Evolutionary conservation across 2,113 vertebrate genomes (phyloP).

Genomic region (Manacus vitellinus): DNA sequence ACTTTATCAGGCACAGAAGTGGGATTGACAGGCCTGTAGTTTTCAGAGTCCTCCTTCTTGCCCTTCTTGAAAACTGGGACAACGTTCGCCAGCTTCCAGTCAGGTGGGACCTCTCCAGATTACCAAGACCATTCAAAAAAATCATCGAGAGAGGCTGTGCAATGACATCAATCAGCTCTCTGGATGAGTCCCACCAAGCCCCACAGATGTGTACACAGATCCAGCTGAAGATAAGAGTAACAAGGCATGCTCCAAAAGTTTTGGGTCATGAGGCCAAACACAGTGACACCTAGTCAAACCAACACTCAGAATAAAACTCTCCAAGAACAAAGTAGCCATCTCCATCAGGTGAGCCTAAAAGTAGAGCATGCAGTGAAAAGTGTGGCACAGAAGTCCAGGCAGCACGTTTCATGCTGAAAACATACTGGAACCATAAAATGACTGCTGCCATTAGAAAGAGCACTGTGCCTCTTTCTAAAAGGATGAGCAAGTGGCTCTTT

Average conservation of each 20-base stretch:
- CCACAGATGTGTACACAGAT: not conserved
- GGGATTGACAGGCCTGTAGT: not conserved
- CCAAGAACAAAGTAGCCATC: not conserved
- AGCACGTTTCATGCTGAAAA: not conserved
- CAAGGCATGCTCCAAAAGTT: not conserved
- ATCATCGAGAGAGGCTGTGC: not conserved
- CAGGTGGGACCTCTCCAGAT: not conserved
- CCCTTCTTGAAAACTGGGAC: not conserved
- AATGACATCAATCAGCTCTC: not conserved
- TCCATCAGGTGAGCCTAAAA: not conserved
- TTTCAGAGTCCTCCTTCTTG: not conserved
- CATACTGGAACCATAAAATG: not conserved
- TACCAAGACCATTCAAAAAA: not conserved
- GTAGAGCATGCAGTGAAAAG: not conserved
- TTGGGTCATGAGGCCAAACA: not conserved
- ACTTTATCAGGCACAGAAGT: not conserved
- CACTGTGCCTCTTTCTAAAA: not conserved
- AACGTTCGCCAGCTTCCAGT: not conserved
- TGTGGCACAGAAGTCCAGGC: rapidly evolving
- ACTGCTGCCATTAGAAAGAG: not conserved
- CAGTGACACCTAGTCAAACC: not conserved
- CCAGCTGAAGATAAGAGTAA: not conserved
- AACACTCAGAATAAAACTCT: not conserved
- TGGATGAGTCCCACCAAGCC: not conserved
- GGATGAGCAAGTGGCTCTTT: not conserved